These are phyloP conservation scores for Magallana gigas DNA, from an alignment of 1,140 invertebrate genomes.

Conservation along the genomic window DNA sequence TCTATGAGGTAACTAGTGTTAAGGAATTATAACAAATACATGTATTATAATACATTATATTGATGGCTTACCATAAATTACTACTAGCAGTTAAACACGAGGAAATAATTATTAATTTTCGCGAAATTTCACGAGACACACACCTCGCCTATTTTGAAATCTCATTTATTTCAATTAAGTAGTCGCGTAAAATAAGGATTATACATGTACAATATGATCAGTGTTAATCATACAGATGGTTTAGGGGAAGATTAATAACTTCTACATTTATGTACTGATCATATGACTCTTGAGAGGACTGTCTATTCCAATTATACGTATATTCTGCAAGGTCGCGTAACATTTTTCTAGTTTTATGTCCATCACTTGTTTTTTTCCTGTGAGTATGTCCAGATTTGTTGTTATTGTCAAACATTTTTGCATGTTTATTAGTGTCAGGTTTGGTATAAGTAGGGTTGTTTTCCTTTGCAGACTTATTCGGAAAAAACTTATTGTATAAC, in stretches of 20 bases:
- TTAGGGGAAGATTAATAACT: background rate
- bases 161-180: background rate
- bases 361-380: background rate
- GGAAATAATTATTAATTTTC: background rate
- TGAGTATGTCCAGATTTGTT: background rate
- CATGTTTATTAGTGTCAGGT: background rate
- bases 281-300: background rate
- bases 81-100: background rate
- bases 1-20: background rate
- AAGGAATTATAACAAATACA: background rate
- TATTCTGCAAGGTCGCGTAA: background rate
- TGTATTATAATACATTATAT: no score
- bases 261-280: background rate
- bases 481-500: background rate
- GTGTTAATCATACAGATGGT: background rate
- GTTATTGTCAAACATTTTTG: background rate
- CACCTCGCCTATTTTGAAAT: background rate
- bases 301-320: slow-evolving; percentile 4
- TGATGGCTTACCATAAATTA: no score
- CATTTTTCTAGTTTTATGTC: background rate
- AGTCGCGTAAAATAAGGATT: background rate
- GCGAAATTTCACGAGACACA: background rate
- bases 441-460: no score
- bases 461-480: background rate
- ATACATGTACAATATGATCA: background rate